Conservation (phyloP, 2,888 invertebrate genomes). For the Mythimna vitellina region DNA sequence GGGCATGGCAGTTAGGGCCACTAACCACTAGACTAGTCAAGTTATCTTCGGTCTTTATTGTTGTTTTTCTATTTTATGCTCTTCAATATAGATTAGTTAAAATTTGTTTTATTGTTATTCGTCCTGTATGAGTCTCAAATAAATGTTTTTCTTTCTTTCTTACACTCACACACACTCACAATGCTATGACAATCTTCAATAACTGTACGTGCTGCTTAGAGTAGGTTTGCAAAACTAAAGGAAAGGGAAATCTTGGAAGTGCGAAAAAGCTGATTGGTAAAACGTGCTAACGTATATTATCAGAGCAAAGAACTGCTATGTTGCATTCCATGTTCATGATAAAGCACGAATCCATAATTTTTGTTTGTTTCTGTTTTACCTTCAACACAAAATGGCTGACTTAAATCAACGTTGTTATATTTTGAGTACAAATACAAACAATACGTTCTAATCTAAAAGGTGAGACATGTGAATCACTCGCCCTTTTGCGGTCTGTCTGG, state of each 20-base stretch:
- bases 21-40: too few species aligned
- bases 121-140: too few species aligned
- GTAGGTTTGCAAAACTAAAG: not conserved
- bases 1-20: too few species aligned
- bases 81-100: too few species aligned
- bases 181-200: not conserved
- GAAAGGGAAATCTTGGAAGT: not conserved
- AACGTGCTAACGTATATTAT: not conserved
- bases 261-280: not conserved
- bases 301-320: not conserved
- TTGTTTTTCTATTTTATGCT: too few species aligned
- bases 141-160: too few species aligned
- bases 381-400: slow-evolving; percentile 9
- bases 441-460: slow-evolving; percentile 32
- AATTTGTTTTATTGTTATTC: too few species aligned
- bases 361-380: slow-evolving; percentile 6
- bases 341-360: not conserved
- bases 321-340: not conserved
- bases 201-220: not conserved
- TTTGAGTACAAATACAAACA: slow-evolving; percentile 13
- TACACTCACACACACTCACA: too few species aligned
- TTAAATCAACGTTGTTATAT: slow-evolving; percentile 4
- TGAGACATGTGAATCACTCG: slow-evolving; percentile 52
- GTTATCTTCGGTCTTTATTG: too few species aligned
- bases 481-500: slow-evolving; percentile 46